Evolutionary conservation across 2,113 vertebrate species (phyloP), one percentile per base, ranked within the genome.

Genomic region (Taurulus bubalis): DNA sequence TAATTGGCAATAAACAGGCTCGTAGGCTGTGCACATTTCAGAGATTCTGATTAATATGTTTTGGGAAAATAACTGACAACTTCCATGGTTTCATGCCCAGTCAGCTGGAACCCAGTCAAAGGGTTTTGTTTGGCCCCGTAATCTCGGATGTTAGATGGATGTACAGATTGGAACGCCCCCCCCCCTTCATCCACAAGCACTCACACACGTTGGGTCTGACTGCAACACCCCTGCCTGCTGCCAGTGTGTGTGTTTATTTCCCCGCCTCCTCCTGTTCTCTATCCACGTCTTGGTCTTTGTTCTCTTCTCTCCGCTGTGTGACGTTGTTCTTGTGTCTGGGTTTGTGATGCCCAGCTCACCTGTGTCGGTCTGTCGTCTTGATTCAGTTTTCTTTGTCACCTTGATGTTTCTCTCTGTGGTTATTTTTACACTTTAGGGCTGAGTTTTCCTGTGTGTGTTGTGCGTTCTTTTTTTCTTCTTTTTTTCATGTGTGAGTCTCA

Each of bases 361-460:
- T 77, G 64, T 59, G 77, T 78, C 78, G 63, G 56, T 47, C 76
- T 80, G 76, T 88, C 63, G 74, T 80, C 68, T 47, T 67, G 63
- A 86, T 89, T 87, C 72, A 75, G 80, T 80, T 69, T 55, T 72
- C 42, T 83, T 75, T 34, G 62, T 85, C 82, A 82, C 66, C 65
- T 51, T 77, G 56, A 75, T 76, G 75, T 77, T 79, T 79, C n/a
- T 56, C 75, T 85, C 80, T 71, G 72, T 45, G 12, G 2, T 76
- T 38, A 16, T 36, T 80, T 63, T 45, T 32, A n/a, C 22, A 73
- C 40, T 74, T 76, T 4, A 20, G 49, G 4, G 42, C 45, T 66
- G 80, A 85, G 36, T 68, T 71, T 74, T n/a, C n/a, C n/a, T n/a
- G n/a, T n/a, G n/a, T n/a, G 69, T 85, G 85, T 84, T 86, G 42